Evolutionary conservation across 2,888 invertebrate genomes (phyloP), one percentile per base, ranked within the genome.

Genomic region (Microplitis manilae): DNA sequence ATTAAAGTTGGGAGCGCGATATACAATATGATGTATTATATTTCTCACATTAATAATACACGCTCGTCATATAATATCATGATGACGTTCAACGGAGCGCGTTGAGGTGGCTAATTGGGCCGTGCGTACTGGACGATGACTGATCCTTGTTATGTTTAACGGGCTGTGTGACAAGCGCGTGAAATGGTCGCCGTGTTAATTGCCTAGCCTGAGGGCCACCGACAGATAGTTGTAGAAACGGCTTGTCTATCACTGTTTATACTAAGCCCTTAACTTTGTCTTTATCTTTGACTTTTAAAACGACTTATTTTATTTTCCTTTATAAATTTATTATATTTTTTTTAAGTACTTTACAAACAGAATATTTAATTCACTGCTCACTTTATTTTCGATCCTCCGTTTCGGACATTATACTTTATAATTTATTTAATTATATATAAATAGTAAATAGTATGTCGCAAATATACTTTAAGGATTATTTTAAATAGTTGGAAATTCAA

Each of bases 41-140:
- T 50, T 50, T 50, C 13, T 50, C 50, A 50, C 50, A 50, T 50
- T 50, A 50, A 50, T 50, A 50, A 50, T 13, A 50, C 50, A 13
- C 50, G 50, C 50, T 15, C 17, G 8, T 30, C 13, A 15, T 20
- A 68, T 30, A 9, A 38, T 39, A 65, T 62, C 38, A 67, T 74
- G 74, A 76, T 75, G 80, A 79, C 78, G 77, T 77, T 82, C 76
- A 82, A 81, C 79, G 79, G 71, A 30, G 77, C 79, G 81, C 75
- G 79, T 76, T 77, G 71, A 73, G 68, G 70, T 67, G 71, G 77
- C 75, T 81, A 80, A 80, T 81, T 79, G 79, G 78, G 75, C 74
- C 76, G 76, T 50, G 78, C 61, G 50, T 70, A 77, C 75, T 75
- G 68, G 74, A 72, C 75, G 78, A 79, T 77, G 77, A 77, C 77